Evolutionary conservation across 2,113 vertebrate genomes (phyloP), one percentile per base, ranked within the genome.

Genomic region (Sinocyclocheilus grahami): DNA sequence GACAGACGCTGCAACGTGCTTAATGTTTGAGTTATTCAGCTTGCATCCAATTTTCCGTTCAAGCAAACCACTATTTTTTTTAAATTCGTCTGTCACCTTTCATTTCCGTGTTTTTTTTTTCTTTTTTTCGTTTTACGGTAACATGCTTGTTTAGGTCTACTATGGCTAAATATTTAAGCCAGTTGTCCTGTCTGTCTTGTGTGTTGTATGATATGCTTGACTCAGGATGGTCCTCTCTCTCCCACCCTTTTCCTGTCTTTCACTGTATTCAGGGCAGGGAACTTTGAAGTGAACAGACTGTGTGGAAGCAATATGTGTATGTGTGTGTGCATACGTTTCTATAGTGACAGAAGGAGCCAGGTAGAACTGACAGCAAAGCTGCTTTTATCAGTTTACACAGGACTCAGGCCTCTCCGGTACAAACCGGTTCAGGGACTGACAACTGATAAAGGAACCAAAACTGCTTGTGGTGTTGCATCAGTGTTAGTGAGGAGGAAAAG

Each of bases 171-270:
- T 91, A 91, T 90, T 92, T 85, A 78, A 90, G 65, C 77, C 89
- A 86, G 89, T 91, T 90, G 92, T 93, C 91, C 86, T 75, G 86
- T 87, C 83, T 58, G 87, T 89, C 89, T 86, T 88, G 84, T 88
- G 88, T 87, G 87, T 63, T 3, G 65, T 87, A 86, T 85, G 78
- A 78, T 84, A 87, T 22, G 42, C 58, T 92, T 88, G 81, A 89
- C 85, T 30, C 12, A 6, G 58, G 87, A 18, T 85, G 75, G 84
- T 86, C 51, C 87, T 88, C 65, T 72, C 63, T 55, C 62, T 90
- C 92, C 92, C 90, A 91, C 93, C 93, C 90, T 89, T 90, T 94
- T 95, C 94, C 94, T 93, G 92, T 88, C 91, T 93, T 93, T 94
- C 91, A 91, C 87, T 82, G 58, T 78, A 86, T 72, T 39, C 42